Percentiles rank a stretch among this genome's conserved stretches.
Evolutionary conservation across 2,797 vertebrate species (phyloP).

Genomic region (Cyclopterus lumpus): DNA sequence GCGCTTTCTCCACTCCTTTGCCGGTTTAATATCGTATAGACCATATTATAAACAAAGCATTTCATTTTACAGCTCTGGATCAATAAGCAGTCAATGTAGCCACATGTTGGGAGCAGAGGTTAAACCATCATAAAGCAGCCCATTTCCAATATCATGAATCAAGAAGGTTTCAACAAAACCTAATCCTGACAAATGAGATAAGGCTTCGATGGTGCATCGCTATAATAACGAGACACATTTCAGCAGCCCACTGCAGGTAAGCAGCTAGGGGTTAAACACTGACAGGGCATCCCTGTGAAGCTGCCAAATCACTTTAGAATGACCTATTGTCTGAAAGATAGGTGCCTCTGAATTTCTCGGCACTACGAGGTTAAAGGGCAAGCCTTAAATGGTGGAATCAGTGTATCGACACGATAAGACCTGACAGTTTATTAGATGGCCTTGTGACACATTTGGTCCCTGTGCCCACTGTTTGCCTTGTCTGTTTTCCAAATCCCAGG

Average conservation of each 20-base stretch:
- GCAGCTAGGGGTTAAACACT: conserved; percentile 70
- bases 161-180: conserved; percentile 63
- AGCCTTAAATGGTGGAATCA: conserved; percentile 83
- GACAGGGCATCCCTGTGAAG: conserved; percentile 63
- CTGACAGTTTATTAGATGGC: conserved; percentile 88
- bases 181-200: conserved; percentile 73
- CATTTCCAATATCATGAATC: conserved; percentile 79
- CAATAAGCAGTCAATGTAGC: conserved; percentile 75
- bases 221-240: conserved; percentile 61
- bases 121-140: conserved; percentile 79
- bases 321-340: conserved; percentile 79
- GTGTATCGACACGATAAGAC: conserved; percentile 87
- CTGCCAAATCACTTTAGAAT: conserved; percentile 77
- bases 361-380: conserved; percentile 83
- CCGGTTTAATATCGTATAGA: conserved; percentile 48
- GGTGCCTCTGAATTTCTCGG: conserved; percentile 68
- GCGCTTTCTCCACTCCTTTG: conserved; percentile 20
- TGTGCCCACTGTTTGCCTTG: conserved; percentile 77
- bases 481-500: conserved; percentile 75
- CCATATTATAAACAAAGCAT: conserved; percentile 66
- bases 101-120: conserved; percentile 73
- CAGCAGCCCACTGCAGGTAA: conserved; percentile 54
- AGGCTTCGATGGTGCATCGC: conserved; percentile 37
- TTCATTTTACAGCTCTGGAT: conserved; percentile 72
- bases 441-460: conserved; percentile 79